Evolutionary conservation across 1,140 invertebrate species (phyloP), one percentile per base, ranked within the genome.

Genomic region (Carcinoscorpius rotundicauda): DNA sequence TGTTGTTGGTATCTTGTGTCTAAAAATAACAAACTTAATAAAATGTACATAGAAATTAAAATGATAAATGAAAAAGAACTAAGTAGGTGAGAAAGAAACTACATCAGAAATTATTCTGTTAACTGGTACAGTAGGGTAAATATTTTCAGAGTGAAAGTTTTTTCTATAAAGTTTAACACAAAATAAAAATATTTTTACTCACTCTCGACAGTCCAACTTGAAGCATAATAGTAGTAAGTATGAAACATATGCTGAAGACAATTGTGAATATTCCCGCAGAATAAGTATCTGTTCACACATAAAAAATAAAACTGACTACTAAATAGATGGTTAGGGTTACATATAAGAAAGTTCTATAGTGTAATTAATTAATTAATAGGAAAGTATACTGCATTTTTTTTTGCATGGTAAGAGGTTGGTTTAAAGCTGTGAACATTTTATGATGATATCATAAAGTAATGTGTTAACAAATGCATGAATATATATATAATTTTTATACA

Each of bases 221-320:
- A 10, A 57, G 55, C 10, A 57, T 57, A 10, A 10, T 11, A 57
- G 55, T 10, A 11, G 55, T 11, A 3, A 57, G 10, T 10, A 57
- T 57, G 55, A 57, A 10, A 11, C 11, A 57, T 10, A 57, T 57
- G 11, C 55, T 10, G 55, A 57, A 57, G 55, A 57, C 11, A 57
- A 57, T 57, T 10, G 55, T 57, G 55, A 57, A 10, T 10, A 57
- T 57, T 57, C 55, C 55, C 10, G 55, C 55, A 57, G 11, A 10
- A 10, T 10, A 11, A 57, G 10, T 10, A 57, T 57, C 55, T 57
- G 11, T 11, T 10, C 55, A 57, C 55, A 57, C 55, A 57, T 10
- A 57, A 11, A 65, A 61, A 4, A 65, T 8, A 29, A 65, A 61
- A 52, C 64, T 61, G 50, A 57, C 61, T 10, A 65, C 53, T 56